Percentiles rank a stretch among this genome's conserved stretches.
Evolutionary conservation across 1,140 invertebrate species (phyloP).

Genomic region (Lasaia peninsularis): DNA sequence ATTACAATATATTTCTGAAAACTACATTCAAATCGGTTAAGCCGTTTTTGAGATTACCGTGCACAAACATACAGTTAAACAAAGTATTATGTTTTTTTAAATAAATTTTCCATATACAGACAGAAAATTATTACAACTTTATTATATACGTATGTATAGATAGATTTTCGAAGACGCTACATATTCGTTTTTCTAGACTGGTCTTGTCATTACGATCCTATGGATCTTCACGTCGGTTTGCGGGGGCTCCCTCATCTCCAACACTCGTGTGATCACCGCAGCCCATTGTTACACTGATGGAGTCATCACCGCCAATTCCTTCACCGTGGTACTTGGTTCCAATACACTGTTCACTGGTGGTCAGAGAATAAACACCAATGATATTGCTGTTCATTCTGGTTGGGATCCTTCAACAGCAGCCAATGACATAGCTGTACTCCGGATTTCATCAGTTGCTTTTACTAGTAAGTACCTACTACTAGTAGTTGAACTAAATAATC

Average conservation of each 20-base stretch:
- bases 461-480: slow-evolving; percentile 38
- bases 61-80: too few species aligned
- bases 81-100: too few species aligned
- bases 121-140: too few species aligned
- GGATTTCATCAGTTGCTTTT: slow-evolving; percentile 28
- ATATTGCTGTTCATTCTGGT: slow-evolving; percentile 36
- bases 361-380: slow-evolving; percentile 27
- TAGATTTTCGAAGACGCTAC: too few species aligned
- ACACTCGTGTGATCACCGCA: slow-evolving; percentile 37
- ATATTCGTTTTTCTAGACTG: slow-evolving; percentile 40
- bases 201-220: slow-evolving; percentile 38
- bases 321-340: slow-evolving; percentile 41
- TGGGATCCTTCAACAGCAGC: slow-evolving; percentile 29
- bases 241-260: slow-evolving; percentile 38
- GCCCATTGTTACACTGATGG: slow-evolving; percentile 46
- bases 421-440: slow-evolving; percentile 44
- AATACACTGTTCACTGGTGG: slow-evolving; percentile 42
- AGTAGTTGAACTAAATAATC: too few species aligned
- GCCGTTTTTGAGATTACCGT: too few species aligned
- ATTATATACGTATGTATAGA: too few species aligned
- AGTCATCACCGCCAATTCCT: slow-evolving; percentile 22
- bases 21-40: too few species aligned
- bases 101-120: too few species aligned
- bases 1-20: too few species aligned
- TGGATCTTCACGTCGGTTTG: slow-evolving; percentile 37